phyloP scores from a whole-genome alignment of 2,888 invertebrate species.

The Torymus aiolomorphi region DNA sequence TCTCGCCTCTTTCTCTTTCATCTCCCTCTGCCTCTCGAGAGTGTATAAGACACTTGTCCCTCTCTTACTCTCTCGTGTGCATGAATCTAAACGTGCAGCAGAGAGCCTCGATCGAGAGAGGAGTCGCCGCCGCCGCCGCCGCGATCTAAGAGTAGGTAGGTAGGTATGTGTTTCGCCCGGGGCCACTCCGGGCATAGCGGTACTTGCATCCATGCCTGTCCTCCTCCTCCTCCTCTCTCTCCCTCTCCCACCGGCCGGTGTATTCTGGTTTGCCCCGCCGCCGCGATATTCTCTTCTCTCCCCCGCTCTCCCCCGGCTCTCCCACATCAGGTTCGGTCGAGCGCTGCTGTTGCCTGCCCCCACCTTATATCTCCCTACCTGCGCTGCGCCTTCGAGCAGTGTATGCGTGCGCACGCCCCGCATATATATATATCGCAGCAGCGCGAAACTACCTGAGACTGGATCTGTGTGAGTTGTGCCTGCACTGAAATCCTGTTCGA shows the following conservation, averaged over 20 bases:
- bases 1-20: constrained; percentile 17
- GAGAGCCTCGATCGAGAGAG: neutral
- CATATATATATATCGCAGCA: too few relatives aligned
- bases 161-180: constrained; percentile 73
- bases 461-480: too few relatives aligned
- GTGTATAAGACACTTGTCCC: constrained; percentile 21
- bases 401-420: too few relatives aligned
- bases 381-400: neutral
- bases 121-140: constrained; percentile 41
- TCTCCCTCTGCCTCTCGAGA: neutral
- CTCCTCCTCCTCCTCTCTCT: constrained; percentile 57
- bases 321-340: too few relatives aligned
- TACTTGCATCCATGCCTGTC: constrained; percentile 69
- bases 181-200: constrained; percentile 73
- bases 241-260: neutral
- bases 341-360: neutral
- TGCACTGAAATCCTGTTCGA: too few relatives aligned
- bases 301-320: constrained; percentile 10
- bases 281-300: constrained; percentile 28
- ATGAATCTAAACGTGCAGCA: neutral
- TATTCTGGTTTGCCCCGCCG: constrained; percentile 23
- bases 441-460: too few relatives aligned
- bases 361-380: neutral
- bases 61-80: constrained; percentile 2
- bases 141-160: constrained; percentile 66